These are phyloP conservation scores for Pecten maximus DNA, from an alignment of 2,888 invertebrate species.

Conservation along the genomic window DNA sequence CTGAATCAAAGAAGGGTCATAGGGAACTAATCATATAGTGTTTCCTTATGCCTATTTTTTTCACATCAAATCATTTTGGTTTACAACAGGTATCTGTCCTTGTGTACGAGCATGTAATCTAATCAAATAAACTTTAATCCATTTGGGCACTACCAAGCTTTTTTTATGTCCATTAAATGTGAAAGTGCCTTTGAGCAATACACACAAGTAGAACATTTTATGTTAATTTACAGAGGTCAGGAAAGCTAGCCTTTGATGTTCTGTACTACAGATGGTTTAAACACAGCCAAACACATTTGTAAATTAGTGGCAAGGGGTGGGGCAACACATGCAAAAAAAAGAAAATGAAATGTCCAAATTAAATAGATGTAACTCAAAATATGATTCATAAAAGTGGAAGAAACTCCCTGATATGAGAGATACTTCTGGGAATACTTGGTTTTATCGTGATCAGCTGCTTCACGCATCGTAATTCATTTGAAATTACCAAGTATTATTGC, in stretches of 20 bases:
- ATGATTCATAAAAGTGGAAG: background rate
- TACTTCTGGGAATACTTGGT: background rate
- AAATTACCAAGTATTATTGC: background rate
- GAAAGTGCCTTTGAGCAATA: background rate
- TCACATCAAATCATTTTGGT: background rate
- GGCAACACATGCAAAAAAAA: background rate
- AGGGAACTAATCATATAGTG: background rate
- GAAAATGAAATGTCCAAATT: background rate
- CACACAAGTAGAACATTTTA: constrained; percentile 3
- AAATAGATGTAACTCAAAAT: background rate
- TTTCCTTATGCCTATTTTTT: background rate
- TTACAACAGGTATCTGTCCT: background rate
- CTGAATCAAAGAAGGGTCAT: background rate
- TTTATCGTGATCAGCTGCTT: background rate
- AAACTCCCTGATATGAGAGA: background rate
- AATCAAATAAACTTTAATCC: background rate
- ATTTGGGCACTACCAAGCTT: background rate
- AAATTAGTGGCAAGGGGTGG: background rate
- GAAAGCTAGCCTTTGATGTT: background rate
- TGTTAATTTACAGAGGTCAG: background rate
- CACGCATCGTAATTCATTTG: background rate
- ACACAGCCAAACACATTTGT: background rate
- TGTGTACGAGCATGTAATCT: background rate
- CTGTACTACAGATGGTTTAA: background rate
- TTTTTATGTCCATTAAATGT: background rate